phyloP scores from a whole-genome alignment of 2,113 vertebrate species.

The Procavia capensis region DNA sequence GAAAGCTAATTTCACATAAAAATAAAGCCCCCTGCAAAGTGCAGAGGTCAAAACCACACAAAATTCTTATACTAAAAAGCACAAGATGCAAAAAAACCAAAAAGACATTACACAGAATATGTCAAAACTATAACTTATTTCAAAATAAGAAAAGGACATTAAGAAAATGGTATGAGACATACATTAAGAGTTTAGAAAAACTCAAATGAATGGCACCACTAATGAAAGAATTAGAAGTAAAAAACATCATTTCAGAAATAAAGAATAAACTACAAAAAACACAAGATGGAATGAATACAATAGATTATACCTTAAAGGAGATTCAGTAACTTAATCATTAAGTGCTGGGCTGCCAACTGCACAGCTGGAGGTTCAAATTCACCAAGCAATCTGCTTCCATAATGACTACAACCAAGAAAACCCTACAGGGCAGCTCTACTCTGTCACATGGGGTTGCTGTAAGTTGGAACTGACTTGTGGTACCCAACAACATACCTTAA shows the following conservation, averaged over 20 bases:
- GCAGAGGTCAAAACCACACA: not conserved
- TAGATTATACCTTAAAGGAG: not conserved
- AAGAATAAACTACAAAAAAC: not conserved
- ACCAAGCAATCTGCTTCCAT: too few relatives aligned
- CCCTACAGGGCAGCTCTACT: too few relatives aligned
- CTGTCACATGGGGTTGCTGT: too few relatives aligned
- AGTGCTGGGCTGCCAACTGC: too few relatives aligned
- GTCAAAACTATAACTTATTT: conserved; percentile 6
- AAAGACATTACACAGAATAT: not conserved
- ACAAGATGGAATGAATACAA: not conserved
- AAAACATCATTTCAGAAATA: not conserved
- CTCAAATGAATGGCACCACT: not conserved
- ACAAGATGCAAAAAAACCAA: not conserved
- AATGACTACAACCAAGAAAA: too few relatives aligned
- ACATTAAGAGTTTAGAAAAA: conserved; percentile 19
- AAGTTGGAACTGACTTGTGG: too few relatives aligned
- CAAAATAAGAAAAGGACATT: conserved; percentile 3
- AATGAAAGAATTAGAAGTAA: conserved; percentile 3
- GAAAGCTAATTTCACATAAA: not conserved
- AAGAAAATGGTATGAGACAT: not conserved
- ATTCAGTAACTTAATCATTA: too few relatives aligned
- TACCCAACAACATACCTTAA: not conserved
- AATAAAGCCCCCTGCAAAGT: not conserved
- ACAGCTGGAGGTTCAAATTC: too few relatives aligned
- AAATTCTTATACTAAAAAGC: not conserved